Conservation (phyloP, 2,113 vertebrate species). For the Bubo bubo region DNA sequence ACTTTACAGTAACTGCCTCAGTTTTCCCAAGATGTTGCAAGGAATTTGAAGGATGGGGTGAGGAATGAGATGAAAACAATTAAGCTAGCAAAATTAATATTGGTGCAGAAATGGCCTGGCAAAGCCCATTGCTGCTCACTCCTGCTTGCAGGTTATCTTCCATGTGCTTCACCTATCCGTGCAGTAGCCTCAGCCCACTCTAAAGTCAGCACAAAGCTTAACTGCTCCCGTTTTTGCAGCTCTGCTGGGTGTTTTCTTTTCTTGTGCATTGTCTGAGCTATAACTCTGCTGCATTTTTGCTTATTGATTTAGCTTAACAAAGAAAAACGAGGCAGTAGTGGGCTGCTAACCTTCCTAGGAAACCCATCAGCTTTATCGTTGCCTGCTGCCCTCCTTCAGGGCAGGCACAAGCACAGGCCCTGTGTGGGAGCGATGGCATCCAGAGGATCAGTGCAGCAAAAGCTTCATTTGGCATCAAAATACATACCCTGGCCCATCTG, state of each 20-base stretch:
- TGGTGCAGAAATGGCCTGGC: background rate
- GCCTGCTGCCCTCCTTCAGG: background rate
- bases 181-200: background rate
- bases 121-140: background rate
- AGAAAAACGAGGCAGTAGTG: background rate
- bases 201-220: background rate
- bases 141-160: background rate
- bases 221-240: background rate
- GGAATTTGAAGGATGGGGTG: background rate
- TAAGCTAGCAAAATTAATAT: background rate
- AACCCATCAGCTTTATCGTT: background rate
- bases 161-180: rapidly evolving
- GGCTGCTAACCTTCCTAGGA: background rate
- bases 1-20: background rate
- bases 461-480: background rate
- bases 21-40: background rate
- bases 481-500: rapidly evolving
- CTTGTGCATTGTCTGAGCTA: background rate
- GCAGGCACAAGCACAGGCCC: background rate
- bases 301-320: background rate
- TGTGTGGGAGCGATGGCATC: background rate
- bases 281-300: background rate
- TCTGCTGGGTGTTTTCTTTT: background rate
- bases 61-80: background rate
- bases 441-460: background rate